Evolutionary conservation across 1,140 invertebrate species (phyloP), one percentile per base, ranked within the genome.

Genomic region (Hycleus phaleratus): DNA sequence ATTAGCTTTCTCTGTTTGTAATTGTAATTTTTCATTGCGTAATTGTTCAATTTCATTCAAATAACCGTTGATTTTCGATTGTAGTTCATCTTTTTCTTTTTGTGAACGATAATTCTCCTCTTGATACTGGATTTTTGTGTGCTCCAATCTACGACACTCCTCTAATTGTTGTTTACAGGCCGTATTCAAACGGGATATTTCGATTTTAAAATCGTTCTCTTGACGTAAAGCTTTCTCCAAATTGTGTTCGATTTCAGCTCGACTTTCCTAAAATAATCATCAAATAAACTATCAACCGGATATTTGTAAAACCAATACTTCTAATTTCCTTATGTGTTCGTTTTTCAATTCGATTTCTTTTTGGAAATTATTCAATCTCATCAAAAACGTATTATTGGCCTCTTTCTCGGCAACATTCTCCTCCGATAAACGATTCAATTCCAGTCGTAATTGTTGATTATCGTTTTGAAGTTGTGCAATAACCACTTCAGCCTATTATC

Each of bases 241-340:
- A 53, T 78, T 76, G 46, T 76, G 76, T 59, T 84, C 81, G 61
- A 82, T 66, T 52, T 84, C 79, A 7, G 68, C 69, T 60, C 74
- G 74, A 6, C 71, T 69, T 54, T 70, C 67, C 67, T 71, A 49
- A 26, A 61, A 56, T 32, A 32, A 32, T 32, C 7, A 32, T 3
- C 7, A 32, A 32, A 32, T 32, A 5, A 32, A 32, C 7, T 32
- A 32, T 32, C 32, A 32, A 32, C 7, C 18, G 7, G 4, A 32
- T 7, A 5, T 32, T 32, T 32, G 32, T 2, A 32, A 32, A 32
- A 32, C 7, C 0, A 32, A 61, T 56, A 82, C 81, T 74, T 84
- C 81, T 39, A 83, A 74, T 70, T 83, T 80, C 56, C 79, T 76
- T 53, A 74, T 73, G 38, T 80, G 70, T 11, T 84, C 80, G 54